Percentiles rank a stretch among this genome's conserved stretches.
Evolutionary conservation across 2,113 vertebrate species (phyloP).

Genomic region (Mormoops blainvillei): DNA sequence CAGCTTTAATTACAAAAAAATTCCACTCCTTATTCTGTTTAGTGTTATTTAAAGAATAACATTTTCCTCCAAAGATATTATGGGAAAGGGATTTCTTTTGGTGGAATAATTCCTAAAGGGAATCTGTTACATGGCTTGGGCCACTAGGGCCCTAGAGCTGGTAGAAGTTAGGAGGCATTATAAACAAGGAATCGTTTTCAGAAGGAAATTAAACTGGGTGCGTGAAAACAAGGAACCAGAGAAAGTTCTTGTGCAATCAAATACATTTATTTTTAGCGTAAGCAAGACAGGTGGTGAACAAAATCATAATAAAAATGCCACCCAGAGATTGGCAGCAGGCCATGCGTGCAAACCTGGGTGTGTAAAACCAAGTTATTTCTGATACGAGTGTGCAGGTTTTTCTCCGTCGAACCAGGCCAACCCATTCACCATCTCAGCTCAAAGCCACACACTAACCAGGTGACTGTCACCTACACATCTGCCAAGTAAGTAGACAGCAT

Average conservation of each 20-base stretch:
- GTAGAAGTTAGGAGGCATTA: background rate
- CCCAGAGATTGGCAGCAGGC: background rate
- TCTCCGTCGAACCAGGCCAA: background rate
- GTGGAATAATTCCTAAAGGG: background rate
- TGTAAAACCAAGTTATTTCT: background rate
- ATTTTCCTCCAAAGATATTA: conserved; percentile 14
- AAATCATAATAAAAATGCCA: background rate
- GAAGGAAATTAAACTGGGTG: background rate
- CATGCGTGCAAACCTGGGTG: background rate
- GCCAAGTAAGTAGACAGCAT: background rate
- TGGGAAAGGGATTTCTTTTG: background rate
- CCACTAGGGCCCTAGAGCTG: background rate
- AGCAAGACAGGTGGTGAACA: conserved; percentile 6
- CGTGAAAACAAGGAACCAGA: conserved; percentile 36
- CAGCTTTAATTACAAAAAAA: background rate
- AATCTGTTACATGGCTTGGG: background rate
- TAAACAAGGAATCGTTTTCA: background rate
- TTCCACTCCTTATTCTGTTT: background rate
- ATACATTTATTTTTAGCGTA: conserved; percentile 63
- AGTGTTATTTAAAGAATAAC: background rate
- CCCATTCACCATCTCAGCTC: background rate
- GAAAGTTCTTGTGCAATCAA: conserved; percentile 6
- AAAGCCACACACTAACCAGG: background rate
- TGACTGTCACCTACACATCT: background rate
- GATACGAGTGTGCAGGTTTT: background rate